Evolutionary conservation across 1,140 invertebrate species (phyloP).

Genomic region (Scylla paramamosain): DNA sequence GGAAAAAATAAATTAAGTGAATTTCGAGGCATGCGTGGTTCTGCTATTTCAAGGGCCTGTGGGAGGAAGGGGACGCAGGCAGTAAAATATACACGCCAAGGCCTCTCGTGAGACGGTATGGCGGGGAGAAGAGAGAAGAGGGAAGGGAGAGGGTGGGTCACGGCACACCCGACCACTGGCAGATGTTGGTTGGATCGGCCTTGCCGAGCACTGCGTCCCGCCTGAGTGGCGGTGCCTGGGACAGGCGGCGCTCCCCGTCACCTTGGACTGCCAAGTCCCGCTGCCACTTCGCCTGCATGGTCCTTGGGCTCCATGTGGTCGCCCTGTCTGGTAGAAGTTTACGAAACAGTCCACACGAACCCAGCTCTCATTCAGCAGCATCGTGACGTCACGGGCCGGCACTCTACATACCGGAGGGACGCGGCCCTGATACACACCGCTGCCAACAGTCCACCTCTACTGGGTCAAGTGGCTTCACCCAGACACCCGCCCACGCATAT

Average conservation of each 20-base stretch:
- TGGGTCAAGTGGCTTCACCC: neutral
- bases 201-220: neutral
- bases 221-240: neutral
- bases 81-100: neutral
- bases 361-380: neutral
- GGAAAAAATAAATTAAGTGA: no score
- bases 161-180: neutral
- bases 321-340: neutral
- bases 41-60: neutral
- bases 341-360: neutral
- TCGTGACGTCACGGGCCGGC: neutral
- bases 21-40: no score
- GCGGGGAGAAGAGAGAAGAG: neutral
- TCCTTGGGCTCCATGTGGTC: neutral
- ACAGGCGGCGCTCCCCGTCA: neutral
- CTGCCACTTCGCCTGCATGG: neutral
- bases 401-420: neutral
- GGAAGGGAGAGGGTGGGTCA: neutral
- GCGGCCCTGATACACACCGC: neutral
- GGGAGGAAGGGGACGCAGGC: neutral
- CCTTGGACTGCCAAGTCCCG: neutral
- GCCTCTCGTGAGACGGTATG: neutral
- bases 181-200: neutral
- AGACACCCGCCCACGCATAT: neutral
- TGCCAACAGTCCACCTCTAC: neutral